A percentile compares a stretch with the other conserved stretches of the same genome.
These are phyloP conservation scores for Caracal caracal DNA, from an alignment of 2,113 vertebrate genomes.

Conservation along the genomic window DNA sequence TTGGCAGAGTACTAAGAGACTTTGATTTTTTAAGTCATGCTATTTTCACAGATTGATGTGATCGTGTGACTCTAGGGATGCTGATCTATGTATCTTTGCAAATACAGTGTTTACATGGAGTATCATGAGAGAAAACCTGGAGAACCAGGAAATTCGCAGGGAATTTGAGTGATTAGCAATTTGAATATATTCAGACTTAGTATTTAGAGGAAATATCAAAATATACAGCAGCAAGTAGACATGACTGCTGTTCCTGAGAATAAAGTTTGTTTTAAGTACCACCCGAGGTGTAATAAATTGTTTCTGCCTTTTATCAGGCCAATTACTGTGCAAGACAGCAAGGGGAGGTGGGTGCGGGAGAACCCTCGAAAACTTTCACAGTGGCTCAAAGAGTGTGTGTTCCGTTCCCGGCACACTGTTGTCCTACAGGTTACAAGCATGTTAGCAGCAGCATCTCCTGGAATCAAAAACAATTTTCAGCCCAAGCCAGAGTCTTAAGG, in stretches of 20 bases:
- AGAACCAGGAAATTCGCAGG: constrained; percentile 65
- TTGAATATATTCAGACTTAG: constrained; percentile 84
- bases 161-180: constrained; percentile 76
- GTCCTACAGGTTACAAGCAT: constrained; percentile 72
- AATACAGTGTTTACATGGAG: constrained; percentile 78
- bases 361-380: constrained; percentile 68
- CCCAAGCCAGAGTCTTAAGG: background rate
- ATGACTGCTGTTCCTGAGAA: constrained; percentile 86
- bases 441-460: constrained; percentile 70
- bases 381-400: constrained; percentile 36
- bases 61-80: constrained; percentile 66
- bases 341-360: background rate
- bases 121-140: constrained; percentile 64
- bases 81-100: constrained; percentile 75
- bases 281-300: constrained; percentile 86
- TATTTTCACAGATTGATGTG: constrained; percentile 74
- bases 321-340: constrained; percentile 74
- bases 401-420: constrained; percentile 70
- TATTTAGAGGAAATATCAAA: constrained; percentile 86
- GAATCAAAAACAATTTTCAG: constrained; percentile 75
- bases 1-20: constrained; percentile 75
- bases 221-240: constrained; percentile 76
- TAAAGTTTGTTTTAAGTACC: constrained; percentile 87
- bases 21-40: constrained; percentile 71
- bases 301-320: constrained; percentile 87